Conservation (phyloP, 2,113 vertebrate species). For the Rhodinocichla rosea region DNA sequence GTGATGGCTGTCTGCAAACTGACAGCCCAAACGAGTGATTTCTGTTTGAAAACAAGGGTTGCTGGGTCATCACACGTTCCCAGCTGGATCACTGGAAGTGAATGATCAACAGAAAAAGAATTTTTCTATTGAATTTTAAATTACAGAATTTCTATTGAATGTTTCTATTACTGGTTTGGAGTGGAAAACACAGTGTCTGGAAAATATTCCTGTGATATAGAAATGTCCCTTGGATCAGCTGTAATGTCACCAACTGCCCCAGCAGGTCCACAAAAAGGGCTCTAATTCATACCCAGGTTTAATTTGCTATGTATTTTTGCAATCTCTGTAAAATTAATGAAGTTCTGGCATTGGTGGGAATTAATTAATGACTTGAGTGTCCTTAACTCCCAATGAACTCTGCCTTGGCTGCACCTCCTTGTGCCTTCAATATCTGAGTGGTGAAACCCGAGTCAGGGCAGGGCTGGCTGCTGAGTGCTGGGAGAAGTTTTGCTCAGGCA, state of each 20-base stretch:
- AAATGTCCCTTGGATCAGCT: background rate
- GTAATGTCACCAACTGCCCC: background rate
- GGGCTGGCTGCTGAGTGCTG: background rate
- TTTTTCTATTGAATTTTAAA: background rate
- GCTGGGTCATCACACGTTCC: background rate
- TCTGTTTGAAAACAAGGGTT: background rate
- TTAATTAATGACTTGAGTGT: background rate
- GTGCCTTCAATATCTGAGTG: background rate
- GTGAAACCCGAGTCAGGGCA: rapidly evolving
- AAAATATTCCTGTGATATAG: background rate
- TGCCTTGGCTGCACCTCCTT: background rate
- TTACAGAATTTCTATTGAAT: background rate
- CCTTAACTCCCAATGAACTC: background rate
- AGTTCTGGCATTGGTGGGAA: background rate
- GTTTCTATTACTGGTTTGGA: background rate
- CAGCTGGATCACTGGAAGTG: background rate
- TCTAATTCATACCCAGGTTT: background rate
- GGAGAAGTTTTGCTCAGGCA: background rate
- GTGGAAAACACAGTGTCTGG: background rate
- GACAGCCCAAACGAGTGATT: background rate
- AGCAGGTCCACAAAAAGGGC: background rate
- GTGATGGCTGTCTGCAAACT: background rate
- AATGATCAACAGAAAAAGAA: background rate
- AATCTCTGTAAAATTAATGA: background rate
- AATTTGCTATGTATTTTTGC: background rate